Percentiles rank a stretch among this genome's conserved stretches.
These are phyloP conservation scores for Bhutanitis thaidina DNA, from an alignment of 2,888 invertebrate genomes.

Conservation along the genomic window DNA sequence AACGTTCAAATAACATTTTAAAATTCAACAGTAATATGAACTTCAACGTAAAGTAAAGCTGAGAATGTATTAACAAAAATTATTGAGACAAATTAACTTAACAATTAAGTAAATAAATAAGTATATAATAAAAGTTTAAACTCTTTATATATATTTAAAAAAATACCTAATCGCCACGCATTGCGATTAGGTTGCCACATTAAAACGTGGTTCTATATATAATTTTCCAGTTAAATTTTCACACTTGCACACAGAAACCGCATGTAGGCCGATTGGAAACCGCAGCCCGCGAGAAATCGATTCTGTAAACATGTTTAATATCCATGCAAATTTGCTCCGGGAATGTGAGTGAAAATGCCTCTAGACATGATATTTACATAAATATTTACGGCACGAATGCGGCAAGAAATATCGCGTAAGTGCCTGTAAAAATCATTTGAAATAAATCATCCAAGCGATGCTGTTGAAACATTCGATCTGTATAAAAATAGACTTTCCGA, in stretches of 20 bases:
- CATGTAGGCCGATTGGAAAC: constrained; percentile 50
- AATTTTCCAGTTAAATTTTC: constrained; percentile 29
- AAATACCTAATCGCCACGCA: background rate
- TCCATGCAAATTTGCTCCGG: constrained; percentile 51
- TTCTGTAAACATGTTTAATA: constrained; percentile 50
- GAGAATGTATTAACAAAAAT: too few relatives aligned
- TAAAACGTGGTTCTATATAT: constrained; percentile 9
- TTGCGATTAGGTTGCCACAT: constrained; percentile 6
- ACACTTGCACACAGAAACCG: constrained; percentile 38
- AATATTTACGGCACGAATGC: constrained; percentile 31
- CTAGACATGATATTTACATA: constrained; percentile 34
- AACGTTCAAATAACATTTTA: too few relatives aligned
- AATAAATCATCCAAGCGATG: constrained; percentile 1
- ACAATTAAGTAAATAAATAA: too few relatives aligned
- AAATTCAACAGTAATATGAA: too few relatives aligned
- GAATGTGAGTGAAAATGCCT: constrained; percentile 47
- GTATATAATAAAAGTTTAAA: too few relatives aligned
- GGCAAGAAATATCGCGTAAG: constrained; percentile 1
- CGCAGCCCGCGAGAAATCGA: constrained; percentile 58
- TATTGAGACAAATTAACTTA: too few relatives aligned
- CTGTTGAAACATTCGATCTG: background rate
- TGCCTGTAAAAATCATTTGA: background rate
- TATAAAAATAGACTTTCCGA: constrained; percentile 4
- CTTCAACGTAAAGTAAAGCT: too few relatives aligned
- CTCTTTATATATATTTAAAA: too few relatives aligned